Conservation (phyloP, 2,888 invertebrate species). For the Frankliniella intonsa region DNA sequence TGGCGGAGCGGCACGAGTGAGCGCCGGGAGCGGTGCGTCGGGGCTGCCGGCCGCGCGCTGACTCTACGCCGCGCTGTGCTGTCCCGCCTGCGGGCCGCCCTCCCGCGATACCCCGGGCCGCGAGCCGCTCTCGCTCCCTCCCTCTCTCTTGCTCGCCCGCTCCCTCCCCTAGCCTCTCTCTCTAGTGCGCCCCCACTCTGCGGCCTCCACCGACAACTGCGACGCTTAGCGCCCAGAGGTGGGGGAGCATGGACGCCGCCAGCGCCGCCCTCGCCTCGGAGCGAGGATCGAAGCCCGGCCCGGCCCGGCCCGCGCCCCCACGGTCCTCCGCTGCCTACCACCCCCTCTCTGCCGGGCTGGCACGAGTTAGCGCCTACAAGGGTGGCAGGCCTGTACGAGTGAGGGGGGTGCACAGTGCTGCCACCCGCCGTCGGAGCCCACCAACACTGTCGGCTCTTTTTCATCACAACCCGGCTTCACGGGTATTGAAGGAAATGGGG, state of each 20-base stretch:
- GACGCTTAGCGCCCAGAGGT: background rate
- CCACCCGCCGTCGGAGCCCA: too few relatives aligned
- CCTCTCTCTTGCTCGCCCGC: background rate
- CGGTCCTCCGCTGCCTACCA: background rate
- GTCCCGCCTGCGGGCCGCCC: too few relatives aligned
- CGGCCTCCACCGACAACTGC: background rate
- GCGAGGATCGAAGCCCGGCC: background rate
- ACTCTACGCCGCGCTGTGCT: too few relatives aligned
- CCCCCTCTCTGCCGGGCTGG: background rate
- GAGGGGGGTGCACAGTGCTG: too few relatives aligned
- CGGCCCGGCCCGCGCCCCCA: background rate
- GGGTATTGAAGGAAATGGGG: too few relatives aligned
- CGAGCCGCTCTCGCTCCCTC: background rate
- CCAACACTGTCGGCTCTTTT: too few relatives aligned
- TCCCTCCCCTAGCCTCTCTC: background rate
- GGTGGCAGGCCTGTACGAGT: too few relatives aligned
- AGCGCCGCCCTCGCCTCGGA: background rate
- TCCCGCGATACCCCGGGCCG: too few relatives aligned
- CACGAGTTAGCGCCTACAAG: background rate
- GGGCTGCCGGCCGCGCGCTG: too few relatives aligned
- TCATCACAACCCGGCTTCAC: too few relatives aligned
- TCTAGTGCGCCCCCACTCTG: background rate
- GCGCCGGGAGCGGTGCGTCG: too few relatives aligned
- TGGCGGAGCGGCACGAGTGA: too few relatives aligned
- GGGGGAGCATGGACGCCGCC: background rate